These are phyloP conservation scores for Meteorus sp. DNA, from an alignment of 1,140 invertebrate species.

Conservation along the genomic window DNA sequence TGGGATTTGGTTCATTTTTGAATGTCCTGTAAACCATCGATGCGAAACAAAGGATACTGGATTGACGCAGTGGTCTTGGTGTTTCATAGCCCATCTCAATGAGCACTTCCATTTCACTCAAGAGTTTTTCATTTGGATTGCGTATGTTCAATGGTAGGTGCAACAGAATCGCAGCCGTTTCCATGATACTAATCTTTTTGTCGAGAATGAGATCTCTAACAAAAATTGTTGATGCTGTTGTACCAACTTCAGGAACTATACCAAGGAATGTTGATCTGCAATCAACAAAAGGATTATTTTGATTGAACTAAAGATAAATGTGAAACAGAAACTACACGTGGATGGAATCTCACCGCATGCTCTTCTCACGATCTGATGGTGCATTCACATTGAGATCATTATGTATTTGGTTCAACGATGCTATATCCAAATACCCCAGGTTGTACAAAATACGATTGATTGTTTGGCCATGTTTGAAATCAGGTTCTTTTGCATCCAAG, in stretches of 20 bases:
- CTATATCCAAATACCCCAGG: slow-evolving; percentile 43
- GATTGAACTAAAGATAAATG: slow-evolving; percentile 15
- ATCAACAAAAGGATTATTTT: slow-evolving; percentile 19
- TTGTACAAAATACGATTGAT: slow-evolving; percentile 45
- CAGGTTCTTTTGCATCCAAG: slow-evolving; percentile 40
- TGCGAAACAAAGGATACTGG: slow-evolving; percentile 49
- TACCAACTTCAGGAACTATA: slow-evolving; percentile 54
- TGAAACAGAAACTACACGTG: slow-evolving; percentile 24
- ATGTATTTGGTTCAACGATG: slow-evolving; percentile 41
- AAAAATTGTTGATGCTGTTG: slow-evolving; percentile 44
- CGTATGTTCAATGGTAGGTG: slow-evolving; percentile 49
- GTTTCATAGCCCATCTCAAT: slow-evolving; percentile 33
- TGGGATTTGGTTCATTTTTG: slow-evolving; percentile 23
- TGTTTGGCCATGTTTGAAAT: slow-evolving; percentile 45
- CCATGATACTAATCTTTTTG: slow-evolving; percentile 35
- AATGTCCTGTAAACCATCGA: slow-evolving; percentile 48
- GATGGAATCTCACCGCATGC: slow-evolving; percentile 26
- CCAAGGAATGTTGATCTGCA: slow-evolving; percentile 49
- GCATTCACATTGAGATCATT: too few relatives aligned
- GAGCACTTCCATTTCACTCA: slow-evolving; percentile 47
- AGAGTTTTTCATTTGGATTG: slow-evolving; percentile 42
- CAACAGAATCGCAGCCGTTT: slow-evolving; percentile 41
- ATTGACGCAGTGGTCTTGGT: slow-evolving; percentile 36
- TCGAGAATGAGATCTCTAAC: slow-evolving; percentile 44
- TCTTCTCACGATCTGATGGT: slow-evolving; percentile 30